Conservation (phyloP, 2,888 invertebrate species). For the Monopis laevigella region DNA sequence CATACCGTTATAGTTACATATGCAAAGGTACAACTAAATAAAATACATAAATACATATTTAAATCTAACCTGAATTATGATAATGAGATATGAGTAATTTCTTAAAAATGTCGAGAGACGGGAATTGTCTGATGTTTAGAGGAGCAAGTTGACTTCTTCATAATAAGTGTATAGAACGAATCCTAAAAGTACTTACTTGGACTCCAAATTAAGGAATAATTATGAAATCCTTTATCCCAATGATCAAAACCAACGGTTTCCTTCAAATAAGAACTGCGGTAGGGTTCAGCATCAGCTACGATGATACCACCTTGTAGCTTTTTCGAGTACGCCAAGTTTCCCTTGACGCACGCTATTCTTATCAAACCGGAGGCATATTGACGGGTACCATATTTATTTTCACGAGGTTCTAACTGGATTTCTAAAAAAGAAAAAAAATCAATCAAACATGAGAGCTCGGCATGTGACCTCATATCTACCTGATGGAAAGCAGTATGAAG, state of each 20-base stretch:
- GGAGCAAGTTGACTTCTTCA: too few relatives aligned
- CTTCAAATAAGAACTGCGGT: conserved; percentile 41
- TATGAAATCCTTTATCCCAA: conserved; percentile 72
- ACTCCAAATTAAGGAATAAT: conserved; percentile 75
- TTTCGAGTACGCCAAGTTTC: conserved; percentile 61
- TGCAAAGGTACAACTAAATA: too few relatives aligned
- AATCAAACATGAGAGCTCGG: too few relatives aligned
- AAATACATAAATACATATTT: too few relatives aligned
- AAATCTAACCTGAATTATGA: too few relatives aligned
- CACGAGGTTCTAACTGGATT: conserved; percentile 71
- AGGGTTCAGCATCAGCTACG: conserved; percentile 42
- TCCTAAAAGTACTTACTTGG: conserved; percentile 39
- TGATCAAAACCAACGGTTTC: conserved; percentile 36
- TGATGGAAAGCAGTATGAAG: too few relatives aligned
- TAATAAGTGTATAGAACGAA: too few relatives aligned
- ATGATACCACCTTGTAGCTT: conserved; percentile 46
- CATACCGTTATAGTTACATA: too few relatives aligned
- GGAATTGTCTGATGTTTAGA: too few relatives aligned
- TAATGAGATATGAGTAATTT: too few relatives aligned
- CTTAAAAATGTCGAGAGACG: too few relatives aligned
- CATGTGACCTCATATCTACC: too few relatives aligned
- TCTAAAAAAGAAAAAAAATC: conserved; percentile 45
- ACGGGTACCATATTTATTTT: conserved; percentile 68
- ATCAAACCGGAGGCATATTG: conserved; percentile 75
- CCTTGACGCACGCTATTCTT: conserved; percentile 74